phyloP scores from a whole-genome alignment of 2,888 invertebrate species.

The Tetanocera ferruginea region DNA sequence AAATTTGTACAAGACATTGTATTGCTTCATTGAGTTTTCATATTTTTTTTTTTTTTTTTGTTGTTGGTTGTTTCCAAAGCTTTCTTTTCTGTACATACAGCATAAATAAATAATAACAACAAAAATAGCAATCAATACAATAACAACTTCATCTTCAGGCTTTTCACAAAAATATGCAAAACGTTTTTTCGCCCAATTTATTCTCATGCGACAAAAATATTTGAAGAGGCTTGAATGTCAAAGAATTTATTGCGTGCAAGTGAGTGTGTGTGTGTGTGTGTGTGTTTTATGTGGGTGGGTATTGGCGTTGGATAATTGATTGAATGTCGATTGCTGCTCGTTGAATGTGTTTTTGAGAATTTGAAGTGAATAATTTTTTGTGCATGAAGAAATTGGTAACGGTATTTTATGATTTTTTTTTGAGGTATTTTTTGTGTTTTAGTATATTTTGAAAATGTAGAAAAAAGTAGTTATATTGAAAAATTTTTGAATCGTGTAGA shows the following conservation, averaged over 20 bases:
- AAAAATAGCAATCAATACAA: too few relatives aligned
- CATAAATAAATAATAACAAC: too few relatives aligned
- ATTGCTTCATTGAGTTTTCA: too few relatives aligned
- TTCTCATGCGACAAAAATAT: not conserved
- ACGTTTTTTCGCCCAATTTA: not conserved
- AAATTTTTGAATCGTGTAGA: too few relatives aligned
- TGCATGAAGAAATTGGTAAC: not conserved
- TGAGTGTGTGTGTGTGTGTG: not conserved
- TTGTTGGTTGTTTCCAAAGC: too few relatives aligned
- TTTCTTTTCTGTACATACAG: too few relatives aligned
- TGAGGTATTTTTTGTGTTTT: not conserved
- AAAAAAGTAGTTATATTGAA: too few relatives aligned
- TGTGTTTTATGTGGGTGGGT: not conserved
- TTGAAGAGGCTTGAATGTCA: not conserved
- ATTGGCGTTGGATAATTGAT: conserved; percentile 58
- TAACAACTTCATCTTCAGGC: too few relatives aligned
- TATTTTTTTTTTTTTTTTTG: too few relatives aligned
- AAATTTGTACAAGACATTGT: too few relatives aligned
- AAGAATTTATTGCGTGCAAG: conserved; percentile 48
- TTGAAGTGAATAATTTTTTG: not conserved
- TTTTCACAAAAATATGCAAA: not conserved
- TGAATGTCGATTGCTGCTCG: conserved; percentile 55
- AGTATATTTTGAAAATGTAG: too few relatives aligned
- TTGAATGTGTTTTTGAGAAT: not conserved
- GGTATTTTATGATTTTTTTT: not conserved